phyloP scores from a whole-genome alignment of 2,888 invertebrate genomes.

The Tyria jacobaeae region DNA sequence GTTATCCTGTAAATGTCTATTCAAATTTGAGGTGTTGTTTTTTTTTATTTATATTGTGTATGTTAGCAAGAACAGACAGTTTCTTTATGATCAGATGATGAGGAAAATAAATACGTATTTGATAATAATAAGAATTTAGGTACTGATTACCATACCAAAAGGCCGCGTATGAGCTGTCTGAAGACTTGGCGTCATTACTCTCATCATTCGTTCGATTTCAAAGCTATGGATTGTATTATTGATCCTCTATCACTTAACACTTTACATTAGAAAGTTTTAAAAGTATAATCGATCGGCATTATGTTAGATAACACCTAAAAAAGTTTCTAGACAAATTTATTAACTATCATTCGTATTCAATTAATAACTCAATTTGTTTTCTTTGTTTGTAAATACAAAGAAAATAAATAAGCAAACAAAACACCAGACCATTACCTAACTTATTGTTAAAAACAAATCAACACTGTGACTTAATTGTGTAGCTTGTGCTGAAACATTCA shows the following conservation, averaged over 20 bases:
- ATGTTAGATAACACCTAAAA: background rate
- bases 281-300: background rate
- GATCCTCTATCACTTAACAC: too few relatives aligned
- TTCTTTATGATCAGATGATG: too few relatives aligned
- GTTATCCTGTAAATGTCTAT: slow-evolving; percentile 42
- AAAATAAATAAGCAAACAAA: slow-evolving; percentile 24
- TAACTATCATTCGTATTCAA: background rate
- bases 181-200: too few relatives aligned
- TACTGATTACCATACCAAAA: too few relatives aligned
- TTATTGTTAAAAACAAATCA: slow-evolving; percentile 20
- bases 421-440: slow-evolving; percentile 28
- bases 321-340: background rate
- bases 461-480: slow-evolving; percentile 30
- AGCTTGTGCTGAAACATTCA: slow-evolving; percentile 19
- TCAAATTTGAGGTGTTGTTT: slow-evolving; percentile 16
- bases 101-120: too few relatives aligned
- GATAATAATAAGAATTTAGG: too few relatives aligned
- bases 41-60: too few relatives aligned
- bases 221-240: too few relatives aligned
- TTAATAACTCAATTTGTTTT: background rate
- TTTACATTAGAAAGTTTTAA: background rate
- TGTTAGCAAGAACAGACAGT: too few relatives aligned
- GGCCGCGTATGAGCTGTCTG: too few relatives aligned
- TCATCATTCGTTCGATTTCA: too few relatives aligned
- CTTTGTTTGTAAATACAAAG: slow-evolving; percentile 1